phyloP scores from a whole-genome alignment of 2,888 invertebrate species.

The Dascillus cervinus region DNA sequence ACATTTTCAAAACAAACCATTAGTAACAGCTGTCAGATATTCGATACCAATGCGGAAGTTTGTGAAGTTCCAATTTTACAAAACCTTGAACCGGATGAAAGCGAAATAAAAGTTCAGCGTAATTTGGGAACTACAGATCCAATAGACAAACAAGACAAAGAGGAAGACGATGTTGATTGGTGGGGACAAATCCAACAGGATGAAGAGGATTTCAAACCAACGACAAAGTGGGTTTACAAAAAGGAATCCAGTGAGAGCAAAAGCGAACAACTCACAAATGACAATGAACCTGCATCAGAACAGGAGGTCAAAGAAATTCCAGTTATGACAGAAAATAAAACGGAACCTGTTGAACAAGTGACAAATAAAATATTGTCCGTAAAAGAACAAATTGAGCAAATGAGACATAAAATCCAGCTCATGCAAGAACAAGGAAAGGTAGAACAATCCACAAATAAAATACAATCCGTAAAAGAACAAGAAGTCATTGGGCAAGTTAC shows the following conservation, averaged over 20 bases:
- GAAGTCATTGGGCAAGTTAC: slow-evolving; percentile 10
- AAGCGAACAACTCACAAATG: slow-evolving; percentile 4
- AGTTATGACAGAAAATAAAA: slow-evolving; percentile 1
- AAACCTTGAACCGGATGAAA: no score
- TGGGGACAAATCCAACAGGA: slow-evolving; percentile 8
- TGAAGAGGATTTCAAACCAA: slow-evolving; percentile 6
- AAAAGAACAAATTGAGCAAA: slow-evolving; percentile 16
- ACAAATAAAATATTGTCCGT: slow-evolving; percentile 12
- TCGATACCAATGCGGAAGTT: slow-evolving; percentile 1
- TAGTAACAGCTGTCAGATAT: slow-evolving; percentile 5
- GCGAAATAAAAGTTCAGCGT: no score
- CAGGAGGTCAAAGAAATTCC: slow-evolving; percentile 1
- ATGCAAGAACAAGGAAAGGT: slow-evolving; percentile 27
- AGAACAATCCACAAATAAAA: slow-evolving; percentile 17
- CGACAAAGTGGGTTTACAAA: no score
- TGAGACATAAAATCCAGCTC: slow-evolving; percentile 3
- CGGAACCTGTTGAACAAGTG: slow-evolving; percentile 4
- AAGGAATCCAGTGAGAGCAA: slow-evolving; percentile 3
- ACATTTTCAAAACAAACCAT: slow-evolving; percentile 1
- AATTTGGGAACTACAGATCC: no score
- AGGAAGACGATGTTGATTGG: slow-evolving; percentile 11
- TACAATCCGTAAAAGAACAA: slow-evolving; percentile 5
- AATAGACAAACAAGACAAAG: slow-evolving; percentile 1
- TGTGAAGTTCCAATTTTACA: no score
- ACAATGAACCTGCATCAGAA: slow-evolving; percentile 1